phyloP scores from a whole-genome alignment of 2,113 vertebrate species.

The Gnathonemus echidnorhynchus region DNA sequence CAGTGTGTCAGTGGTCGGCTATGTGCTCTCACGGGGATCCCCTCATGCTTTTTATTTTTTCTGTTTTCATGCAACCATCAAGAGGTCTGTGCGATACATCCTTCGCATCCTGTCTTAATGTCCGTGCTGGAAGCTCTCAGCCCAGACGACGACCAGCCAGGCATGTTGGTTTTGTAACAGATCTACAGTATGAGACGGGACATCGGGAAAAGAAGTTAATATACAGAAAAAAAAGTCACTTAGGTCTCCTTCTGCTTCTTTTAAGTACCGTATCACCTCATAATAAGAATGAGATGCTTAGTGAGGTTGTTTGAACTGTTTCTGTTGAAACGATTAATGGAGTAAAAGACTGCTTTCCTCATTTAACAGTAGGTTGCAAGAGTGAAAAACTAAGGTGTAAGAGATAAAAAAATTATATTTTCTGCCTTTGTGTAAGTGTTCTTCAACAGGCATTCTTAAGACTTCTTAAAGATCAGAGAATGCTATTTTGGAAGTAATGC shows the following conservation, averaged over 20 bases:
- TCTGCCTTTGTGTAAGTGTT: background rate
- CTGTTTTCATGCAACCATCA: background rate
- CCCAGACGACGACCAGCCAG: background rate
- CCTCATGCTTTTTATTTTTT: background rate
- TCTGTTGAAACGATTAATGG: background rate
- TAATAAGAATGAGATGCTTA: background rate
- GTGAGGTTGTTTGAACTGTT: background rate
- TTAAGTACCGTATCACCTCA: background rate
- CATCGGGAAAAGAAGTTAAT: conserved; percentile 22
- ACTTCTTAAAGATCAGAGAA: background rate
- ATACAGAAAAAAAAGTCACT: conserved; percentile 10
- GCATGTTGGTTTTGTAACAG: conserved; percentile 17
- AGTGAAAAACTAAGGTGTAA: background rate
- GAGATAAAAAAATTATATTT: background rate
- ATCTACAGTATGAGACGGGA: background rate
- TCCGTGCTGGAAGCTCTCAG: background rate
- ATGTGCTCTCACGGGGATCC: background rate
- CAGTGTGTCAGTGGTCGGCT: background rate
- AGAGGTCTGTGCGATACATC: background rate
- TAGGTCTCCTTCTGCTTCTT: background rate
- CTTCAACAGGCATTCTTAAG: background rate
- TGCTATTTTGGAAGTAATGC: background rate
- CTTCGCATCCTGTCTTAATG: conserved; percentile 2
- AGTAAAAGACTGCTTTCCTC: background rate
- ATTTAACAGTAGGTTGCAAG: background rate